Evolutionary conservation across 2,113 vertebrate genomes (phyloP).

Genomic region (Apteryx owenii): DNA sequence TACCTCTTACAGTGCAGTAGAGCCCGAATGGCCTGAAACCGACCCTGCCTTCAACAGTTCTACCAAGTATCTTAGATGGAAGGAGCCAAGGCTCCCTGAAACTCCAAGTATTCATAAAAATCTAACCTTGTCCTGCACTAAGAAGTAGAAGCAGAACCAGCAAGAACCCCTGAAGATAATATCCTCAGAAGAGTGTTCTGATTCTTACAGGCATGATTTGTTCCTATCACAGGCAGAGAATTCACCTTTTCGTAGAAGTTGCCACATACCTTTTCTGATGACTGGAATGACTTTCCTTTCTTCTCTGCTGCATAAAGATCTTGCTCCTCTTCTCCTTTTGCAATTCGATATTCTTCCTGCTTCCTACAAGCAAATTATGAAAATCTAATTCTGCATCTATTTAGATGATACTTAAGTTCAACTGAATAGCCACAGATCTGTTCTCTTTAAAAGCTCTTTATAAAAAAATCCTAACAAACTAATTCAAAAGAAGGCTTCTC

Average conservation of each 20-base stretch:
- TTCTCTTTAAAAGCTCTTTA: neutral
- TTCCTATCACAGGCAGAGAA: neutral
- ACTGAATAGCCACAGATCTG: neutral
- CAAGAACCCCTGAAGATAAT: neutral
- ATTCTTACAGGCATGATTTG: neutral
- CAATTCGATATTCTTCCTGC: conserved; percentile 84
- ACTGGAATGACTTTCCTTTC: conserved; percentile 82
- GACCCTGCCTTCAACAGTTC: neutral
- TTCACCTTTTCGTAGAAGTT: neutral
- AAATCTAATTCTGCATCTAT: neutral
- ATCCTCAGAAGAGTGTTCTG: neutral
- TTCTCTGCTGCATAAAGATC: conserved; percentile 82
- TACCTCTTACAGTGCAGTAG: neutral
- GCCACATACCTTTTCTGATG: conserved; percentile 73
- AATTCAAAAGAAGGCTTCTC: neutral
- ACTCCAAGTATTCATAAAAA: neutral
- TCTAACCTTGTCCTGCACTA: neutral
- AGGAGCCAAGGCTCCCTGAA: neutral
- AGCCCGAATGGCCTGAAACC: neutral
- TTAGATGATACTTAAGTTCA: neutral
- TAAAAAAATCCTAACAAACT: neutral
- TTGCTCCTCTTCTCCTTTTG: conserved; percentile 92
- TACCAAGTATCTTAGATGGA: neutral
- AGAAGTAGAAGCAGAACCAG: neutral
- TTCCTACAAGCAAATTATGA: conserved; percentile 71